Conservation (phyloP, 2,888 invertebrate genomes). For the Drosophila engyochracea region DNA sequence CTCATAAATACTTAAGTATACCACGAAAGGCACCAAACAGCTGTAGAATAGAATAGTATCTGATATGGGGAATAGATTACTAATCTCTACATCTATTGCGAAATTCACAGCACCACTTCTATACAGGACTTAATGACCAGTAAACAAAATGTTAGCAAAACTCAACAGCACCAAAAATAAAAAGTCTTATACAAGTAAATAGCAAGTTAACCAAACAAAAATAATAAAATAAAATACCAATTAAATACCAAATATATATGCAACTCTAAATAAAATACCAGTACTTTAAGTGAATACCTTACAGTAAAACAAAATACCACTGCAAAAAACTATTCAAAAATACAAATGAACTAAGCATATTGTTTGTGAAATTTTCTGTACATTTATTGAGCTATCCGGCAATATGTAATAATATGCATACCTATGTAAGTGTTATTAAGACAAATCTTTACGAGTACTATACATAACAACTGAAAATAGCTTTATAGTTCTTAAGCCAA, state of each 20-base stretch:
- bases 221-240: slow-evolving; percentile 20
- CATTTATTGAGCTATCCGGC: slow-evolving; percentile 45
- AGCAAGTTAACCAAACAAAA: slow-evolving; percentile 20
- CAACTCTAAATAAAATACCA: background rate
- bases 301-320: slow-evolving; percentile 10
- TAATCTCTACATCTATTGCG: slow-evolving; percentile 10
- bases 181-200: slow-evolving; percentile 29
- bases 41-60: slow-evolving; percentile 28
- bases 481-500: slow-evolving; percentile 83
- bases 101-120: slow-evolving; percentile 43
- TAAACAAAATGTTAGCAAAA: slow-evolving; percentile 54
- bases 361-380: slow-evolving; percentile 38
- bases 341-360: slow-evolving; percentile 10
- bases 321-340: background rate
- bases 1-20: slow-evolving; percentile 54
- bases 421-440: slow-evolving; percentile 55
- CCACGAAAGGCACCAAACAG: slow-evolving; percentile 44
- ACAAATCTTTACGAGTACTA: slow-evolving; percentile 76
- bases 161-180: slow-evolving; percentile 62
- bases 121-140: slow-evolving; percentile 75
- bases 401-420: slow-evolving; percentile 48
- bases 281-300: slow-evolving; percentile 12
- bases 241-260: slow-evolving; percentile 14
- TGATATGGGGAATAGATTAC: slow-evolving; percentile 17
- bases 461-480: slow-evolving; percentile 82